Percentiles rank a stretch among this genome's conserved stretches.
These are phyloP conservation scores for Laupala kohalensis DNA, from an alignment of 1,140 invertebrate species.

Conservation along the genomic window DNA sequence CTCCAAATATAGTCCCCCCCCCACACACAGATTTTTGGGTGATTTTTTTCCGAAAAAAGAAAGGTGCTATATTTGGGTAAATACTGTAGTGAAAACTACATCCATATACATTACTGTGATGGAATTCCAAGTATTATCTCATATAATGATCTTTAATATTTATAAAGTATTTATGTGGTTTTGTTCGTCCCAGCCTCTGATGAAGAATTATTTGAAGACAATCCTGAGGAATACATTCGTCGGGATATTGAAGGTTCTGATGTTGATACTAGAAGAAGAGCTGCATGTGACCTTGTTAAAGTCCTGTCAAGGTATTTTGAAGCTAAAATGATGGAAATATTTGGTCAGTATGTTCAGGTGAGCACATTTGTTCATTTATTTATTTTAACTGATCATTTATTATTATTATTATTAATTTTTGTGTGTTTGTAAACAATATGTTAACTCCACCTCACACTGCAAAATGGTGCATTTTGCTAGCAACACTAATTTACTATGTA, in stretches of 20 bases:
- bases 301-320: slow-evolving; percentile 82
- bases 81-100: too few relatives aligned
- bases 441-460: too few relatives aligned
- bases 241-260: slow-evolving; percentile 98
- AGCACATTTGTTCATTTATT: slow-evolving; percentile 6
- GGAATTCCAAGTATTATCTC: slow-evolving; percentile 6
- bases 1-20: too few relatives aligned
- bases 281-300: slow-evolving; percentile 91
- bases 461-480: too few relatives aligned
- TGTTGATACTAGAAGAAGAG: slow-evolving; percentile 83
- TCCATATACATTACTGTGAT: too few relatives aligned
- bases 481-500: too few relatives aligned
- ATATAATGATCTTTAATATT: slow-evolving; percentile 2
- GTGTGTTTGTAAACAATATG: too few relatives aligned
- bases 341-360: slow-evolving; percentile 73
- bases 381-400: neutral
- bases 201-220: slow-evolving; percentile 93
- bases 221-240: slow-evolving; percentile 94
- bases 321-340: slow-evolving; percentile 80
- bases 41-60: too few relatives aligned
- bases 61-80: too few relatives aligned
- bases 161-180: slow-evolving; percentile 16
- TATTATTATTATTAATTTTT: neutral
- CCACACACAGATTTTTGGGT: too few relatives aligned
- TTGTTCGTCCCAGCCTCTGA: slow-evolving; percentile 56